phyloP scores from a whole-genome alignment of 2,888 invertebrate genomes.

The Zhuqinia jingwanae region DNA sequence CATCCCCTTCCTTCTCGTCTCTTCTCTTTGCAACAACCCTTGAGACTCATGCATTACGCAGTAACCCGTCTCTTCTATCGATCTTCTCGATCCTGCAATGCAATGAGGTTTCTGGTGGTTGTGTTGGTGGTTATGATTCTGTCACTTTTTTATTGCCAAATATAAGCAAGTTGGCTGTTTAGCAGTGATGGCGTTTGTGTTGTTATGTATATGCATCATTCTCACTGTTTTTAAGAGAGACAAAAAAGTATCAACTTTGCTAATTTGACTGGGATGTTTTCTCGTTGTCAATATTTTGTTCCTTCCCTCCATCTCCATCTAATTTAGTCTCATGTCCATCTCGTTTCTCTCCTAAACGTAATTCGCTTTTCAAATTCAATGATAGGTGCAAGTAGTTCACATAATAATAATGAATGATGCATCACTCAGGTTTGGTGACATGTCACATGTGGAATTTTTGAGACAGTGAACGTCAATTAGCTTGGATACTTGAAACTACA shows the following conservation, averaged over 20 bases:
- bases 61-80: constrained; percentile 43
- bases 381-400: constrained; percentile 6
- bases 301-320: neutral
- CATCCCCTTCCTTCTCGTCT: constrained; percentile 1
- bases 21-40: constrained; percentile 27
- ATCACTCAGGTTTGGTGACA: constrained; percentile 6
- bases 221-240: too few species aligned
- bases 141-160: constrained; percentile 47
- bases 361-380: too few species aligned
- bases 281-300: neutral
- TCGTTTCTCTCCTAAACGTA: neutral
- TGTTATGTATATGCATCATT: too few species aligned
- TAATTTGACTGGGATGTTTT: constrained; percentile 4
- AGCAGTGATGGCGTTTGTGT: neutral
- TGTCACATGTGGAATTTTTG: constrained; percentile 2
- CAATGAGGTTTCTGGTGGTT: neutral
- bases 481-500: too few species aligned
- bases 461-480: too few species aligned
- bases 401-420: constrained; percentile 24
- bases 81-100: constrained; percentile 27
- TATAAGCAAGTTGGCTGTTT: constrained; percentile 25
- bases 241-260: constrained; percentile 1
- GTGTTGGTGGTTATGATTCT: neutral
- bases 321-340: too few species aligned
- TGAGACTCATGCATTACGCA: constrained; percentile 49